Percentiles rank a stretch among this genome's conserved stretches.
Conservation (phyloP, 2,888 invertebrate species). For the Xylota segnis region DNA sequence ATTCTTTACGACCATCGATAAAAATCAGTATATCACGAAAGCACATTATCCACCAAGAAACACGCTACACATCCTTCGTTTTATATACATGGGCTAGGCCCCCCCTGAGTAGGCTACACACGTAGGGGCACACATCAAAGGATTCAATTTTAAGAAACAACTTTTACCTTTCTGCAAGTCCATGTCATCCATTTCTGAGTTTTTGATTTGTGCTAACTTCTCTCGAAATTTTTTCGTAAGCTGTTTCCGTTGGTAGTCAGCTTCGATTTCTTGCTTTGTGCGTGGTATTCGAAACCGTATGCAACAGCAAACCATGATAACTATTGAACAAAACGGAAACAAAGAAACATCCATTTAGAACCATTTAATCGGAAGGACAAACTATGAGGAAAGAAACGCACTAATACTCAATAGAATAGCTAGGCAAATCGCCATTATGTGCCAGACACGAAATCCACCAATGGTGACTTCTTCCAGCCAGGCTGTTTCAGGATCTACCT, state of each 20-base stretch:
- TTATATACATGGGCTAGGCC: constrained; percentile 48
- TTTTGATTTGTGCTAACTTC: constrained; percentile 92
- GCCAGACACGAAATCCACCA: constrained; percentile 92
- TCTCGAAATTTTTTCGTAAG: constrained; percentile 93
- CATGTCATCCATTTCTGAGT: constrained; percentile 92
- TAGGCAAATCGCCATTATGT: constrained; percentile 90
- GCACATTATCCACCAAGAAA: constrained; percentile 32
- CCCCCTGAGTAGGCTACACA: constrained; percentile 1
- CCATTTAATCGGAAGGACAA: constrained; percentile 20
- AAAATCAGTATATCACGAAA: constrained; percentile 46
- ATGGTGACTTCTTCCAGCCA: constrained; percentile 90
- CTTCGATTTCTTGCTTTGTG: constrained; percentile 97
- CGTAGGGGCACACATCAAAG: background rate
- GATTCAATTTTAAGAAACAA: background rate
- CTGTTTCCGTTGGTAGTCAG: constrained; percentile 93
- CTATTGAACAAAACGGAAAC: constrained; percentile 84
- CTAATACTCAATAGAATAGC: constrained; percentile 88
- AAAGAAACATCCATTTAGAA: constrained; percentile 24
- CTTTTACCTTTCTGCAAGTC: constrained; percentile 83
- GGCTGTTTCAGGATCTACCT: constrained; percentile 85
- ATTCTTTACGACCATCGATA: constrained; percentile 31
- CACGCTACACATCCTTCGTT: constrained; percentile 40
- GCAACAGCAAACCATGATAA: constrained; percentile 95
- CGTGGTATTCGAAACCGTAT: constrained; percentile 95
- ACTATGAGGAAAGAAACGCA: constrained; percentile 82